Conservation (phyloP, 2,888 invertebrate genomes). For the Cataglyphis rosenhaueri region DNA sequence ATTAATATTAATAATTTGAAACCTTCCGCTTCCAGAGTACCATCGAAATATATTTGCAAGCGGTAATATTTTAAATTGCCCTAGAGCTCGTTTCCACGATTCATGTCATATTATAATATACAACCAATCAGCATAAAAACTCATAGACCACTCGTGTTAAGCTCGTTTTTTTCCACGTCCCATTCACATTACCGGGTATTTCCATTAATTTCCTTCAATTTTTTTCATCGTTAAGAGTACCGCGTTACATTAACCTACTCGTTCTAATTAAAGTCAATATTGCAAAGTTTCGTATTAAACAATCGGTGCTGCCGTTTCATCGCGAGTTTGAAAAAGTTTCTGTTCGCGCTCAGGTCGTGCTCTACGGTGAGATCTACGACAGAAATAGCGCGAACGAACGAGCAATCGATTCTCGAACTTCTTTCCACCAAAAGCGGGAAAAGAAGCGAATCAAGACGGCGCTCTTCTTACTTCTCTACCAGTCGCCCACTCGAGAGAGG, state of each 20-base stretch:
- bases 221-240: slow-evolving; percentile 30
- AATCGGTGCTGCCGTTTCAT: slow-evolving; percentile 43
- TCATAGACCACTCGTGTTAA: background rate
- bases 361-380: slow-evolving; percentile 28
- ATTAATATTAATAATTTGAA: slow-evolving; percentile 37
- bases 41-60: background rate
- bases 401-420: slow-evolving; percentile 61
- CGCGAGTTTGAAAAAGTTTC: slow-evolving; percentile 45
- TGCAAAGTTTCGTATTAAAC: slow-evolving; percentile 46
- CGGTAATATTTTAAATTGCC: slow-evolving; percentile 39
- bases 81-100: background rate
- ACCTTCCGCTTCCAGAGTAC: background rate
- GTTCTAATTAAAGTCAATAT: slow-evolving; percentile 49
- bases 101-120: slow-evolving; percentile 2
- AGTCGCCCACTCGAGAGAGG: slow-evolving; percentile 34
- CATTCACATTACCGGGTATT: slow-evolving; percentile 14
- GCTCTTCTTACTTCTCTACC: slow-evolving; percentile 38
- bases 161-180: background rate
- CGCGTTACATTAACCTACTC: slow-evolving; percentile 34
- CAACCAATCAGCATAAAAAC: slow-evolving; percentile 33
- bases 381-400: slow-evolving; percentile 44
- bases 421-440: slow-evolving; percentile 61
- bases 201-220: slow-evolving; percentile 29
- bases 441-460: slow-evolving; percentile 62
- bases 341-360: slow-evolving; percentile 8